Base-by-base conservation (phyloP, 2,797 vertebrate genomes). In the Spinus olivaceus region DNA sequence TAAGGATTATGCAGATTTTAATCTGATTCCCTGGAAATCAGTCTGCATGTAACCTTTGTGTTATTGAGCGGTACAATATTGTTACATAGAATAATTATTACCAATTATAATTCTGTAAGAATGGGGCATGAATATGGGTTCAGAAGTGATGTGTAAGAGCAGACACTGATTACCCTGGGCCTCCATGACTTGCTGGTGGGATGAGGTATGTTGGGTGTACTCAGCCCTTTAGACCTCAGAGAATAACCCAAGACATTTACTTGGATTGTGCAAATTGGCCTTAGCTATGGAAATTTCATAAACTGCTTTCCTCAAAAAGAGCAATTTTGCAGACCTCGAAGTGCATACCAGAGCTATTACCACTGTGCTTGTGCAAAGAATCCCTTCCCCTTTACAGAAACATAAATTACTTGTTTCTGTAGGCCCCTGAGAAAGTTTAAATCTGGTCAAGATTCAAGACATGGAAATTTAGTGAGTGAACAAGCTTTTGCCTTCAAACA, bases 331-430 rank as follows among this genome's bases (percentile, higher is more conserved):
- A 92, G 89, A 89, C 70, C 79, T 95, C 4, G 0, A 72, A 91
- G 53, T 74, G 53, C 92, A 95, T 94, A 89, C 92, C 96, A 97
- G 78, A 92, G 47, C 59, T 87, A 88, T 96, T 93, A 93, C 89
- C 76, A 49, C 49, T 49, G 30, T 81, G 41, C 69, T 87, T 91
- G 63, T 91, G 82, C 91, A 81, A 92, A 96, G 80, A 86, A 90
- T 90, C 82, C 51, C 44, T 93, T 91, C 54, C 77, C 92, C 76
- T 67, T 90, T 76, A 83, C 66, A 79, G 86, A 92, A 96, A 88
- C 72, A 95, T 87, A 73, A 94, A 90, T 92, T 91, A 93, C 49
- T 91, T 54, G 8, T 79, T 92, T 86, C 85, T 93, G 59, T 49
- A 83, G 65, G 89, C 57, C 79, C 53, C 37, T 92, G 89, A 94